Evolutionary conservation across 2,888 invertebrate genomes (phyloP), one percentile per base, ranked within the genome.

Genomic region (Phengaris arion): DNA sequence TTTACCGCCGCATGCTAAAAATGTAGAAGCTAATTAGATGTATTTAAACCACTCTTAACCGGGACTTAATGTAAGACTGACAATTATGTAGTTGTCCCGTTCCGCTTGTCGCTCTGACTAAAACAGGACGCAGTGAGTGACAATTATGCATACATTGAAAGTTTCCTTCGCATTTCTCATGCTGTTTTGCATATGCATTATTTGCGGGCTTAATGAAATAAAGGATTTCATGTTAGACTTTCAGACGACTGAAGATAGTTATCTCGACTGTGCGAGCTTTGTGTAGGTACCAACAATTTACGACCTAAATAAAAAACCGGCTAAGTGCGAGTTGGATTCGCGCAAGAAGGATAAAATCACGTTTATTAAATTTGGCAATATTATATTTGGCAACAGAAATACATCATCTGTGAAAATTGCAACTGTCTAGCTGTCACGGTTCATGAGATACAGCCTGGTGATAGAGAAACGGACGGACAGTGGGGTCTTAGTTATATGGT

Each of bases 101-200:
- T 64, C 64, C 35, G 64, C 64, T 64, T 64, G 64, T 45, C 64
- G 64, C 64, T 64, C 22, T 5, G 10, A 22, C 59, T 59, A 59
- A 5, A 59, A 64, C 64, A 64, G 64, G 64, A 64, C 64, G 64
- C 64, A 13, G 64, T 45, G 35, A 35, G 64, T 12, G 35, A 64
- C 35, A 64, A 64, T 64, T 64, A 64, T 64, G 64, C 64, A 64
- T 45, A 64, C 64, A 64, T 64, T 64, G 35, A 35, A 64, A 64
- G 64, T 64, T 64, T 64, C 64, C 64, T 45, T 64, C 64, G 64
- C 64, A 64, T 64, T 64, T 64, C 64, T 64, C 64, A 45, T 64
- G 64, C 64, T 45, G 64, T 64, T 64, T 64, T 64, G 64, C 64
- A 64, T 64, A 64, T 64, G 64, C 64, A 35, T 64, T 64, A 64